A percentile compares a stretch with the other conserved stretches of the same genome.
phyloP scores from a whole-genome alignment of 1,140 invertebrate species.

The Drosophila kanapiae region DNA sequence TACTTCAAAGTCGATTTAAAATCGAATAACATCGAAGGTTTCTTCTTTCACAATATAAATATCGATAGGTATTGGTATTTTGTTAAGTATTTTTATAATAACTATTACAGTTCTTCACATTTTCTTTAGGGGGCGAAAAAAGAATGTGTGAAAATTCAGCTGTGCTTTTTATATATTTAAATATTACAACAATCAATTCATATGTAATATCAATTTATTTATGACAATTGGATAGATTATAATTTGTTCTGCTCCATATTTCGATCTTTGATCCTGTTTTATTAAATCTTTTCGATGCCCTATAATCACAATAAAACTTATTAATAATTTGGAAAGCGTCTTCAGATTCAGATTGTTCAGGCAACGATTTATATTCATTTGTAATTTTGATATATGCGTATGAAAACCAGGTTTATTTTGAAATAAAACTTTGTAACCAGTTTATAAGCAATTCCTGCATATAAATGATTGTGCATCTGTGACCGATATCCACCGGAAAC shows the following conservation, averaged over 20 bases:
- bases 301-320: not conserved
- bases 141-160: not conserved
- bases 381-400: slow-evolving; percentile 1
- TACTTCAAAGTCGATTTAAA: not conserved
- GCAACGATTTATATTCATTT: not conserved
- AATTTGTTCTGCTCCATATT: not conserved
- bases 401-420: slow-evolving; percentile 11
- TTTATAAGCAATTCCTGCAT: slow-evolving; percentile 10
- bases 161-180: not conserved
- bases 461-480: slow-evolving; percentile 20
- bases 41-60: not conserved
- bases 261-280: not conserved
- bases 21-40: not conserved
- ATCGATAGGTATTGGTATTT: not conserved
- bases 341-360: not conserved
- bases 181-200: not conserved
- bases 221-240: not conserved
- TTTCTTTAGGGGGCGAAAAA: not conserved
- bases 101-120: not conserved
- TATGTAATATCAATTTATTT: not conserved
- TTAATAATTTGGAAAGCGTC: slow-evolving; percentile 14
- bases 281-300: not conserved
- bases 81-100: not conserved
- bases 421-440: slow-evolving; percentile 3
- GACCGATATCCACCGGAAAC: slow-evolving; percentile 11